Conservation (phyloP, 2,797 vertebrate species). For the Hephaestus fuliginosus region DNA sequence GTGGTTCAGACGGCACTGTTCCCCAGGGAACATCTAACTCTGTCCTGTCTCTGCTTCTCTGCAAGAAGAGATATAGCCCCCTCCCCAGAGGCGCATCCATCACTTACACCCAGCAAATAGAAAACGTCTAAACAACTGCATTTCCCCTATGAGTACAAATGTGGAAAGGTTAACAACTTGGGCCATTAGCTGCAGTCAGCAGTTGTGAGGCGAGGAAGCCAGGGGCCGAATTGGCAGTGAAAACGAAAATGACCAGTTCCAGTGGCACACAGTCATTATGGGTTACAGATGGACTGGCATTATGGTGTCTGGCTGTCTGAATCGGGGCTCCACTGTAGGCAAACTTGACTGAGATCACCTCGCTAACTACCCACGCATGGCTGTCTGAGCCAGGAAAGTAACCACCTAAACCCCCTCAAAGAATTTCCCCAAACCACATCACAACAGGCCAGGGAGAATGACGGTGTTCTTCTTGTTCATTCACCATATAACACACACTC, state of each 20-base stretch:
- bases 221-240: slow-evolving; percentile 75
- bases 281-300: slow-evolving; percentile 83
- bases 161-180: slow-evolving; percentile 79
- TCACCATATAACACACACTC: slow-evolving; percentile 47
- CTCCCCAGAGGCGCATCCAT: slow-evolving; percentile 81
- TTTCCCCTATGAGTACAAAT: slow-evolving; percentile 77
- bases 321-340: slow-evolving; percentile 77
- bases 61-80: slow-evolving; percentile 73
- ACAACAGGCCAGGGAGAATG: slow-evolving; percentile 68
- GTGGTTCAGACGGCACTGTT: slow-evolving; percentile 64
- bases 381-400: slow-evolving; percentile 79
- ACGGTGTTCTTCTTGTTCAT: slow-evolving; percentile 67
- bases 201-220: slow-evolving; percentile 68
- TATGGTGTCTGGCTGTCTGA: slow-evolving; percentile 85
- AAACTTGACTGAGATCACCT: slow-evolving; percentile 84
- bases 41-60: slow-evolving; percentile 69
- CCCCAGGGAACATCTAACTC: slow-evolving; percentile 69
- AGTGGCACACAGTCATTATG: slow-evolving; percentile 82
- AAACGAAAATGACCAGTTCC: slow-evolving; percentile 83
- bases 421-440: slow-evolving; percentile 84
- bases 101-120: slow-evolving; percentile 77
- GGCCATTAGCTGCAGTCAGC: slow-evolving; percentile 75
- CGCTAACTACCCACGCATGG: slow-evolving; percentile 79
- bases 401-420: slow-evolving; percentile 74
- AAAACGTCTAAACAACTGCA: slow-evolving; percentile 84